Conservation (phyloP, 2,113 vertebrate species). For the Chascanopsetta lugubris region DNA sequence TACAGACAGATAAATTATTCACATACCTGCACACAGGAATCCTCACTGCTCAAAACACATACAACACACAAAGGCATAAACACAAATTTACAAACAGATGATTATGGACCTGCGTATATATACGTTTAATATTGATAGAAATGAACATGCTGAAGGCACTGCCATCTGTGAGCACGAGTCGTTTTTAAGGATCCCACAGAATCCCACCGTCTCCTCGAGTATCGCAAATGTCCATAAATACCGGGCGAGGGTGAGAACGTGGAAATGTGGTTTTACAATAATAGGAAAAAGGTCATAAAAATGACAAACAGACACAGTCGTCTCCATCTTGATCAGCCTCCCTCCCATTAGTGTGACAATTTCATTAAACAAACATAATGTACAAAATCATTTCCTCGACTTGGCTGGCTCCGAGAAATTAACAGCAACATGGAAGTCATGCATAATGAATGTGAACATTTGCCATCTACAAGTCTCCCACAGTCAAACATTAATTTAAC, state of each 20-base stretch:
- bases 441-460: conserved; percentile 82
- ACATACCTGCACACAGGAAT: conserved; percentile 35
- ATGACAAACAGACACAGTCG: conserved; percentile 76
- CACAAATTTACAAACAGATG: conserved; percentile 3
- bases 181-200: conserved; percentile 25
- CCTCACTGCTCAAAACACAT: conserved; percentile 32
- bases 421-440: conserved; percentile 81
- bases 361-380: conserved; percentile 82
- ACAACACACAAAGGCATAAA: conserved; percentile 17
- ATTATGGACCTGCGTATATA: not conserved
- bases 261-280: conserved; percentile 55
- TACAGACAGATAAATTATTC: conserved; percentile 61
- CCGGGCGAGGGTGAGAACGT: conserved; percentile 41
- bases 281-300: conserved; percentile 65
- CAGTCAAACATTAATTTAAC: conserved; percentile 79
- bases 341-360: conserved; percentile 80
- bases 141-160: conserved; percentile 12
- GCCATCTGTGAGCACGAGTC: conserved; percentile 31
- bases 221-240: conserved; percentile 53
- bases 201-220: conserved; percentile 26
- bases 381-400: conserved; percentile 80
- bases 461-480: conserved; percentile 77
- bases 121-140: conserved; percentile 28
- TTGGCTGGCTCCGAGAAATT: conserved; percentile 79
- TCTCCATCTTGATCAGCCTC: conserved; percentile 75